phyloP scores from a whole-genome alignment of 2,113 vertebrate species.

The Orycteropus afer region DNA sequence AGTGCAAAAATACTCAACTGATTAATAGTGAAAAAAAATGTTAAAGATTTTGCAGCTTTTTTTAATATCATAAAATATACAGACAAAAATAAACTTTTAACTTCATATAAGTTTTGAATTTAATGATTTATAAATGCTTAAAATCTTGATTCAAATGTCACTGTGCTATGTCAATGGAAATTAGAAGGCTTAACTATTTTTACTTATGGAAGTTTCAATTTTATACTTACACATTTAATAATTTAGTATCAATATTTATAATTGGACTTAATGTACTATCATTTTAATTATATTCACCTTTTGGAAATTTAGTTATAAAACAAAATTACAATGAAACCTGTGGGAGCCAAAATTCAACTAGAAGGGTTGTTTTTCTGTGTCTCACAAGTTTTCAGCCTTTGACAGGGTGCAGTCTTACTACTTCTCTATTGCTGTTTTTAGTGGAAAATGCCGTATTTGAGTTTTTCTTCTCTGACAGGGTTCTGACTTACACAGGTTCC shows the following conservation, averaged over 20 bases:
- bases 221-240: conserved; percentile 14
- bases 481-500: neutral
- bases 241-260: neutral
- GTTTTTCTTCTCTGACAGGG: neutral
- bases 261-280: neutral
- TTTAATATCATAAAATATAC: neutral
- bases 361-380: neutral
- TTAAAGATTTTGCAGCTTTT: neutral
- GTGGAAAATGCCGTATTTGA: neutral
- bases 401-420: neutral
- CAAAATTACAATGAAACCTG: neutral
- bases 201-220: neutral
- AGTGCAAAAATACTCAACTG: neutral
- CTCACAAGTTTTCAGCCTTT: neutral
- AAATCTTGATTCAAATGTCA: neutral
- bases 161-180: neutral
- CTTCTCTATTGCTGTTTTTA: neutral
- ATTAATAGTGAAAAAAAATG: neutral
- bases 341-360: neutral
- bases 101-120: neutral
- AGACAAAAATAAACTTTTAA: neutral
- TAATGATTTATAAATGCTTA: neutral
- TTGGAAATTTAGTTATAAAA: neutral
- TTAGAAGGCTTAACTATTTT: neutral
- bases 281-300: neutral